A percentile compares a stretch with the other conserved stretches of the same genome.
phyloP scores from a whole-genome alignment of 2,888 invertebrate genomes.

The Margaritifera margaritifera region DNA sequence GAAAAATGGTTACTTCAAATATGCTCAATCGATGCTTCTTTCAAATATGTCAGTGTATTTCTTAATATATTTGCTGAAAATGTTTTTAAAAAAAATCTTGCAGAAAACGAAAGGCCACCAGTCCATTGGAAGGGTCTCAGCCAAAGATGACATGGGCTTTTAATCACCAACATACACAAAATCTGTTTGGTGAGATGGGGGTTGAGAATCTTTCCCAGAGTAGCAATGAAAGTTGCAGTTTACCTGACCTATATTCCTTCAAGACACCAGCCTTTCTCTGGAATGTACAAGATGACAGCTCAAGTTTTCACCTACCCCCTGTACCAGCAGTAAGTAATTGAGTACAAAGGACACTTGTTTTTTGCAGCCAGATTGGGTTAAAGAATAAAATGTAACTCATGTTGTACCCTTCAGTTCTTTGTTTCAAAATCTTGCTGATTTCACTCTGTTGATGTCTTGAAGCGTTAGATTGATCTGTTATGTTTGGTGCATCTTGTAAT shows the following conservation, averaged over 20 bases:
- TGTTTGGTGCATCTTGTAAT: too few relatives aligned
- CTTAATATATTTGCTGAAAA: too few relatives aligned
- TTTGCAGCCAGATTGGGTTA: too few relatives aligned
- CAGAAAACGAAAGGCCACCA: conserved; percentile 43
- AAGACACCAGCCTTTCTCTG: conserved; percentile 39
- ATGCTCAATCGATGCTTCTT: too few relatives aligned
- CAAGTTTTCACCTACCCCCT: conserved; percentile 30
- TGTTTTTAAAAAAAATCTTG: neutral
- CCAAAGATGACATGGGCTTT: conserved; percentile 34
- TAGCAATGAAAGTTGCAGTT: conserved; percentile 35
- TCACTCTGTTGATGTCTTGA: too few relatives aligned
- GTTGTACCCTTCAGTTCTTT: too few relatives aligned
- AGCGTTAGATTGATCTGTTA: too few relatives aligned
- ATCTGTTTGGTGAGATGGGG: conserved; percentile 54
- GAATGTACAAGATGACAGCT: conserved; percentile 3
- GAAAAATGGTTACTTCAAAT: too few relatives aligned
- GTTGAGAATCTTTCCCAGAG: conserved; percentile 42
- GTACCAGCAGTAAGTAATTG: conserved; percentile 42
- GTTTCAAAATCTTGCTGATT: too few relatives aligned
- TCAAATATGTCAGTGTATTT: too few relatives aligned
- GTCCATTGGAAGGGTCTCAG: conserved; percentile 16
- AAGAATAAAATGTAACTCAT: too few relatives aligned
- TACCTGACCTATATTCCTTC: conserved; percentile 10
- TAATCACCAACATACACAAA: conserved; percentile 37
- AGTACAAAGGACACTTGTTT: too few relatives aligned